These are phyloP conservation scores for Acrossocheilus wenchowensis DNA, from an alignment of 2,797 vertebrate genomes.

Conservation along the genomic window DNA sequence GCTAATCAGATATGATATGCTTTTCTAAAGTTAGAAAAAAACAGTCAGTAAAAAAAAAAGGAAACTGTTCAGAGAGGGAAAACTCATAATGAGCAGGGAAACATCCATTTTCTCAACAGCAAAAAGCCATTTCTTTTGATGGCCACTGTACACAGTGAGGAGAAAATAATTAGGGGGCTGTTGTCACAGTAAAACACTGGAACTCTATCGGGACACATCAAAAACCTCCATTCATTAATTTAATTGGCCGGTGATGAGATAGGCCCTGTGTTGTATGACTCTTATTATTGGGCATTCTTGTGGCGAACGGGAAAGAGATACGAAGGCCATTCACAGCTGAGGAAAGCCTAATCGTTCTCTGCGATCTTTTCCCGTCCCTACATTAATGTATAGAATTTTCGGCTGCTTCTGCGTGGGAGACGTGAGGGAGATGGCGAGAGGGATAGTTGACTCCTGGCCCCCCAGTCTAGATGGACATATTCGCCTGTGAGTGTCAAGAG, in stretches of 20 bases:
- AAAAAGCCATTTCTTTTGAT: conserved; percentile 45
- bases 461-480: conserved; percentile 43
- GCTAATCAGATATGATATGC: conserved; percentile 14
- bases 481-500: conserved; percentile 22
- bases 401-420: conserved; percentile 31
- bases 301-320: conserved; percentile 73
- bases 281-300: conserved; percentile 70
- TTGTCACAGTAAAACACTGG: conserved; percentile 46
- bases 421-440: conserved; percentile 19
- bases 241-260: conserved; percentile 76
- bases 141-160: conserved; percentile 17
- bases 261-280: conserved; percentile 68
- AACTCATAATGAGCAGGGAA: conserved; percentile 33
- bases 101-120: conserved; percentile 14
- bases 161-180: conserved; percentile 54
- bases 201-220: conserved; percentile 32
- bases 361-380: conserved; percentile 32
- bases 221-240: conserved; percentile 76
- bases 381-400: conserved; percentile 47
- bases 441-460: conserved; percentile 37
- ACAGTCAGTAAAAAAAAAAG: background rate
- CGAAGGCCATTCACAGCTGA: conserved; percentile 55
- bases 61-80: background rate
- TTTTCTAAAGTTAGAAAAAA: conserved; percentile 8
- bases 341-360: conserved; percentile 44